A percentile compares a stretch with the other conserved stretches of the same genome.
These are phyloP conservation scores for Bedellia somnulentella DNA, from an alignment of 2,888 invertebrate species.

Conservation along the genomic window DNA sequence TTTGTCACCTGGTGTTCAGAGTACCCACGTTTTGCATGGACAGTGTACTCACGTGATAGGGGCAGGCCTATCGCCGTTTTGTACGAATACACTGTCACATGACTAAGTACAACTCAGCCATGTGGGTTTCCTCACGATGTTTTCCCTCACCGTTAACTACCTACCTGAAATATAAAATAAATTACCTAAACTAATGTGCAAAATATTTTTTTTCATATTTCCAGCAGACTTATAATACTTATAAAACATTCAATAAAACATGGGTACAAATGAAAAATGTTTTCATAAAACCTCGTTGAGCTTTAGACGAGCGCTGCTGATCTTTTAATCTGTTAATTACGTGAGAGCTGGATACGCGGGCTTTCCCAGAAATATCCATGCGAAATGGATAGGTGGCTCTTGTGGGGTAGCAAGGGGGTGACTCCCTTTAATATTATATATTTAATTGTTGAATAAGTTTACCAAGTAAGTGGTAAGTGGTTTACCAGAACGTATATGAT, in stretches of 20 bases:
- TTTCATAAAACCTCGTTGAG: constrained; percentile 23
- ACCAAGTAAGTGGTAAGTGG: no score
- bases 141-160: neutral
- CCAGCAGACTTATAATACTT: constrained; percentile 4
- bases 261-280: constrained; percentile 21
- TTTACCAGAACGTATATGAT: no score
- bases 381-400: constrained; percentile 42
- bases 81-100: no score
- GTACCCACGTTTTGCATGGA: no score
- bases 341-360: constrained; percentile 33
- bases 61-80: no score
- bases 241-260: constrained; percentile 17
- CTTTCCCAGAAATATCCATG: constrained; percentile 38
- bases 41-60: no score
- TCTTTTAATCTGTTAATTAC: constrained; percentile 52
- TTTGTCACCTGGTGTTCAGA: no score
- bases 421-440: no score
- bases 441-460: no score
- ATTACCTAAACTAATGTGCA: neutral
- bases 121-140: no score
- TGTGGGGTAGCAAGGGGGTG: no score
- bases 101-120: no score
- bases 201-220: neutral
- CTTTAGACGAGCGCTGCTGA: constrained; percentile 22
- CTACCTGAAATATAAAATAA: neutral